These are phyloP conservation scores for Athrips mouffetella DNA, from an alignment of 2,888 invertebrate genomes.

Conservation along the genomic window DNA sequence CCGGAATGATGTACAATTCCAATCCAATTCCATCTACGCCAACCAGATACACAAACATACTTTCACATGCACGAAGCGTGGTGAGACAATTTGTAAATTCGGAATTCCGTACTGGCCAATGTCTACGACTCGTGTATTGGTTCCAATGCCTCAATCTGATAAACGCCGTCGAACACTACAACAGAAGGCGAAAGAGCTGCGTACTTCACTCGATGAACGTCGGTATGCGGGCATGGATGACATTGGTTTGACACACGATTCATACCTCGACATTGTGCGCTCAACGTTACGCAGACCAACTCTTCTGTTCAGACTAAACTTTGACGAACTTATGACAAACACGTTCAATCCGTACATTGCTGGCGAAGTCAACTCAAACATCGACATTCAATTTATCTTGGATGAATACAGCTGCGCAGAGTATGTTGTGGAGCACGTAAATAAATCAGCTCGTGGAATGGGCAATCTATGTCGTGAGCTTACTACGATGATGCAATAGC, in stretches of 20 bases:
- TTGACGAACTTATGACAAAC: conserved; percentile 40
- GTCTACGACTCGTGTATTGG: conserved; percentile 34
- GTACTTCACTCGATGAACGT: conserved; percentile 30
- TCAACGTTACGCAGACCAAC: conserved; percentile 36
- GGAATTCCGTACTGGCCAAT: conserved; percentile 42
- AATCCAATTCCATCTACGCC: conserved; percentile 33
- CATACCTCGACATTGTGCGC: conserved; percentile 36
- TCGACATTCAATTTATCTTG: conserved; percentile 36
- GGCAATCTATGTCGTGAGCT: conserved; percentile 40
- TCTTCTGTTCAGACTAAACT: conserved; percentile 37
- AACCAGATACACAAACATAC: conserved; percentile 40
- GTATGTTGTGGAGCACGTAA: conserved; percentile 47
- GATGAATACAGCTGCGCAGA: conserved; percentile 38
- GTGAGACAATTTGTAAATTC: conserved; percentile 35
- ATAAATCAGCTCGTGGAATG: conserved; percentile 43
- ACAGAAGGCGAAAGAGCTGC: conserved; percentile 34
- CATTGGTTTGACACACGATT: conserved; percentile 34
- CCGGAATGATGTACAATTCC: conserved; percentile 30
- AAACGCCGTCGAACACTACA: conserved; percentile 31
- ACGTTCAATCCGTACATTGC: conserved; percentile 43
- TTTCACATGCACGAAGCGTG: conserved; percentile 38
- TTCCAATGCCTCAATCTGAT: conserved; percentile 39
- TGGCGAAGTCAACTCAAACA: conserved; percentile 34
- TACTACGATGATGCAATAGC: conserved; percentile 32
- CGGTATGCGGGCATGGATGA: conserved; percentile 36